Evolutionary conservation across 2,797 vertebrate species (phyloP).

Genomic region (Danio albolineatus): DNA sequence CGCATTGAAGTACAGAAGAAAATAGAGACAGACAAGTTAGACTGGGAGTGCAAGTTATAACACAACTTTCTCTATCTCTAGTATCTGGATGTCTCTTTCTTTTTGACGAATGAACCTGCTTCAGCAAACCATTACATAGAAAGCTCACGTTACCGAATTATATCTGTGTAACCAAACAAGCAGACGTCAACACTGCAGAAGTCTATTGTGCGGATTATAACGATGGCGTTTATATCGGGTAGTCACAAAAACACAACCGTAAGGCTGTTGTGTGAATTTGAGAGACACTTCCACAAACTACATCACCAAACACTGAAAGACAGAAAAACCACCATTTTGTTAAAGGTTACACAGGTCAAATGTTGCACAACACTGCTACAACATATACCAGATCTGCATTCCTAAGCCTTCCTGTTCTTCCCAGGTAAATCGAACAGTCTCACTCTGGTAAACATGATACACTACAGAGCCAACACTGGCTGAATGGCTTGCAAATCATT

Average conservation of each 20-base stretch:
- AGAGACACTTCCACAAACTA: neutral
- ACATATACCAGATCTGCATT: neutral
- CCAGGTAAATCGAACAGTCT: slow-evolving; percentile 1
- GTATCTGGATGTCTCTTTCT: neutral
- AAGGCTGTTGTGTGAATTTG: neutral
- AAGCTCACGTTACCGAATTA: slow-evolving; percentile 15
- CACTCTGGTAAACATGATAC: slow-evolving; percentile 33
- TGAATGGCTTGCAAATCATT: slow-evolving; percentile 9
- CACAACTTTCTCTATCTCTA: slow-evolving; percentile 6
- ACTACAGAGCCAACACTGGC: slow-evolving; percentile 21
- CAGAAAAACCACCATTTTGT: neutral
- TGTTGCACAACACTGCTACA: slow-evolving; percentile 23
- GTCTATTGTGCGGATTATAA: neutral
- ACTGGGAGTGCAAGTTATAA: slow-evolving; percentile 32
- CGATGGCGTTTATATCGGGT: neutral
- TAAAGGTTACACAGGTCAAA: slow-evolving; percentile 27
- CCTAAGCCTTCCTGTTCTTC: slow-evolving; percentile 34
- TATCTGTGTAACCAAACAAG: slow-evolving; percentile 17
- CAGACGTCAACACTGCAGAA: slow-evolving; percentile 4
- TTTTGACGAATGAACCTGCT: slow-evolving; percentile 5
- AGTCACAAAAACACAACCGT: neutral
- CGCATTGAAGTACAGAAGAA: neutral
- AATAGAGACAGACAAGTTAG: slow-evolving; percentile 1
- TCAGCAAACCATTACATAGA: slow-evolving; percentile 4
- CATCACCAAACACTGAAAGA: slow-evolving; percentile 21